These are phyloP conservation scores for Notothenia coriiceps DNA, from an alignment of 2,113 vertebrate species.

Conservation along the genomic window DNA sequence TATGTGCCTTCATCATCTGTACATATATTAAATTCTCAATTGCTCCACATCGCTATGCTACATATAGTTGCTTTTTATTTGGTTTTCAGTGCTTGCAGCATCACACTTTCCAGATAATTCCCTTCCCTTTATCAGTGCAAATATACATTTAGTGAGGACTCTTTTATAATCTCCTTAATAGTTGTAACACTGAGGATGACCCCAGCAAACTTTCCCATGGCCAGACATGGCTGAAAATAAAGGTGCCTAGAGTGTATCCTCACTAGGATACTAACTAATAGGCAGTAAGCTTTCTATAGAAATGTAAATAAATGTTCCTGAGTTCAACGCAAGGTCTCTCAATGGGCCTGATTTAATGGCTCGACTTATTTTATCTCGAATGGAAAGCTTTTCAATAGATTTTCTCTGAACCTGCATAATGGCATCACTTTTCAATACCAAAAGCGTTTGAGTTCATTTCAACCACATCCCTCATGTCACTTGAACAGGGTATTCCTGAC, in stretches of 20 bases:
- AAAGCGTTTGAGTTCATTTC: conserved; percentile 29
- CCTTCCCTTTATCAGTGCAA: conserved; percentile 83
- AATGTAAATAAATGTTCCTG: conserved; percentile 59
- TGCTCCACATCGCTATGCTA: conserved; percentile 73
- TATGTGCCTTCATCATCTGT: conserved; percentile 47
- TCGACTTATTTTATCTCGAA: conserved; percentile 25
- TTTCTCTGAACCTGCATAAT: conserved; percentile 45
- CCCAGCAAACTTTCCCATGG: conserved; percentile 13
- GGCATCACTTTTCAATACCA: conserved; percentile 29
- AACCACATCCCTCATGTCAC: conserved; percentile 28
- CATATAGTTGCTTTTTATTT: conserved; percentile 84
- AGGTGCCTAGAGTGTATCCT: conserved; percentile 15
- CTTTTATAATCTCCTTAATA: conserved; percentile 57
- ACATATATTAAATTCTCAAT: conserved; percentile 81
- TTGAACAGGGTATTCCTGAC: conserved; percentile 23
- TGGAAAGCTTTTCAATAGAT: conserved; percentile 47
- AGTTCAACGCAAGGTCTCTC: conserved; percentile 64
- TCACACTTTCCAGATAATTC: conserved; percentile 70
- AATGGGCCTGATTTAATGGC: conserved; percentile 55
- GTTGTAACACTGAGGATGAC: conserved; percentile 56
- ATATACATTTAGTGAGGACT: conserved; percentile 44
- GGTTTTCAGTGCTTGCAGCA: conserved; percentile 84
- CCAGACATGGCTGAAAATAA: conserved; percentile 25
- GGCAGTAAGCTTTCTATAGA: conserved; percentile 28
- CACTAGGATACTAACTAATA: conserved; percentile 10